Conservation (phyloP, 2,888 invertebrate species). For the Lutraria lutraria region DNA sequence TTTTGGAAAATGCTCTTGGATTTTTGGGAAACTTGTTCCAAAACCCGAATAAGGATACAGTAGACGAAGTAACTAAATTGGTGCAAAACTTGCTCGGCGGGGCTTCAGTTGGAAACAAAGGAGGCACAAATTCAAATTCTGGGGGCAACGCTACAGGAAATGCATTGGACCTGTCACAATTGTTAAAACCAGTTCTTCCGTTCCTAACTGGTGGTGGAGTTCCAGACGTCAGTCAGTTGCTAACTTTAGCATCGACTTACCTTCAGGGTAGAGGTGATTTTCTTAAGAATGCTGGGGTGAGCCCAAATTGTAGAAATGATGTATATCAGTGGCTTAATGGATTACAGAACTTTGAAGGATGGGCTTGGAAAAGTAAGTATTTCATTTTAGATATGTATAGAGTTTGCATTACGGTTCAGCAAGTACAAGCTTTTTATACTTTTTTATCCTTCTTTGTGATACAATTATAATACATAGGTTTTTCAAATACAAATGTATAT, state of each 20-base stretch:
- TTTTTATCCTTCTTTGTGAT: no score
- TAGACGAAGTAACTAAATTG: not conserved
- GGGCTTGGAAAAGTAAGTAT: conserved; percentile 40
- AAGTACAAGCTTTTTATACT: no score
- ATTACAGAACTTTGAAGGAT: conserved; percentile 10
- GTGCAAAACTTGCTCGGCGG: not conserved
- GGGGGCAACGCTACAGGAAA: not conserved
- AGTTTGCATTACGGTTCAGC: not conserved
- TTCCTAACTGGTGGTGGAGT: not conserved
- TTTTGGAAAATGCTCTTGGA: not conserved
- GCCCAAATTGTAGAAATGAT: conserved; percentile 3
- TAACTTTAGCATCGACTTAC: not conserved
- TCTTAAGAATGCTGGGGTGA: not conserved
- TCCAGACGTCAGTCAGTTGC: not conserved
- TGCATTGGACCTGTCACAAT: not conserved
- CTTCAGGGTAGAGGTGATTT: not conserved
- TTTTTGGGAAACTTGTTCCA: not conserved
- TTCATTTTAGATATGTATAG: not conserved
- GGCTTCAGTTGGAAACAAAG: not conserved
- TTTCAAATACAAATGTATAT: no score
- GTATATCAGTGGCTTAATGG: not conserved
- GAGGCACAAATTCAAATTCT: no score
- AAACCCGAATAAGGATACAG: not conserved
- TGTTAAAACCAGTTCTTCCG: not conserved
- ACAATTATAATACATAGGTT: no score